phyloP scores from a whole-genome alignment of 2,797 vertebrate species.

The Dipus sagitta region DNA sequence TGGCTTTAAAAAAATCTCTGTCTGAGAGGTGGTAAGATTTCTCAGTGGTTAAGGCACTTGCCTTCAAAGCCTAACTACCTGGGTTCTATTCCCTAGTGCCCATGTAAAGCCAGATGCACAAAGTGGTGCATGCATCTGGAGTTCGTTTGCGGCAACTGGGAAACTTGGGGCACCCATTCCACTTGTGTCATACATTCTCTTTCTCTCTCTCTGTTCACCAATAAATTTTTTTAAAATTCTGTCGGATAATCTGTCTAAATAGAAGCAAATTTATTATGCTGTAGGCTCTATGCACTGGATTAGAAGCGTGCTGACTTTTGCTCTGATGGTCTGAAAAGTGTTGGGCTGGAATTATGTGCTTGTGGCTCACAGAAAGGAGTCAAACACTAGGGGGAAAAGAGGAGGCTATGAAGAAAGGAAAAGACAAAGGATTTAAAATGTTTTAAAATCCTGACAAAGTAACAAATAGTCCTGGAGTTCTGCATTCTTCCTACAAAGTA shows the following conservation, averaged over 20 bases:
- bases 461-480: constrained; percentile 21
- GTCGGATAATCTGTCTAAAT: neutral
- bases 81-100: too few relatives aligned
- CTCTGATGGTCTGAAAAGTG: neutral
- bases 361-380: neutral
- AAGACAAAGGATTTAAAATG: constrained; percentile 19
- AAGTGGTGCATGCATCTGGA: too few relatives aligned
- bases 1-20: too few relatives aligned
- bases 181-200: too few relatives aligned
- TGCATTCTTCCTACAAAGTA: constrained; percentile 18
- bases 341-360: neutral
- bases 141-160: too few relatives aligned
- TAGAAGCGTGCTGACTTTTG: constrained; percentile 7
- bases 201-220: too few relatives aligned
- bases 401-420: neutral
- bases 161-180: too few relatives aligned
- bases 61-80: too few relatives aligned
- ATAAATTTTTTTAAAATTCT: neutral
- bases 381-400: neutral
- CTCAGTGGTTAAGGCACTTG: too few relatives aligned
- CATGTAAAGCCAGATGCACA: too few relatives aligned
- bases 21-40: too few relatives aligned
- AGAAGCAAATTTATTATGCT: neutral
- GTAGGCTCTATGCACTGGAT: neutral
- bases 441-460: constrained; percentile 26